phyloP scores from a whole-genome alignment of 2,888 invertebrate genomes.

The Gerris lacustris region DNA sequence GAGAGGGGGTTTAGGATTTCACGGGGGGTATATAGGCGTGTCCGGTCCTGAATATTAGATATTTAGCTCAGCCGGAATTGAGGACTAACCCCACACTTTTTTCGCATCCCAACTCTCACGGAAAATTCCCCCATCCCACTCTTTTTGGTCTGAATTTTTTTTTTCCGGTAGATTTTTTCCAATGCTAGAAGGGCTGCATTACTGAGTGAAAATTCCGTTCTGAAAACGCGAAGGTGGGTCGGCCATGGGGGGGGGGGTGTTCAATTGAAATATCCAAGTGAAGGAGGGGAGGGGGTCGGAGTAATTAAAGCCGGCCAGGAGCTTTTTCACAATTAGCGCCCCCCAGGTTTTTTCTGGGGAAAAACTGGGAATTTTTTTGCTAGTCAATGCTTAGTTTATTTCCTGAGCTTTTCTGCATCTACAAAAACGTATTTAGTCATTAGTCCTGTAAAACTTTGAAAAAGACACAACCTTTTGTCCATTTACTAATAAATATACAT shows the following conservation, averaged over 20 bases:
- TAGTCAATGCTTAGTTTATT: too few species aligned
- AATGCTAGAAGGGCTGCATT: neutral
- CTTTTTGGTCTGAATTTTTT: neutral
- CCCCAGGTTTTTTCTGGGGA: too few species aligned
- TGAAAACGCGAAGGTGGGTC: neutral
- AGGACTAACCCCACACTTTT: neutral
- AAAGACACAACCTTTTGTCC: too few species aligned
- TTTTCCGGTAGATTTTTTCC: neutral
- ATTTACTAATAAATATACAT: too few species aligned
- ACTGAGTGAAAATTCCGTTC: neutral
- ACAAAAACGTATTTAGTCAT: slow-evolving; percentile 7
- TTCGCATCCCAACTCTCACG: neutral
- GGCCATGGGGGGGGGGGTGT: neutral
- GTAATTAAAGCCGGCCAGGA: slow-evolving; percentile 8
- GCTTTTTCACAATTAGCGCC: neutral
- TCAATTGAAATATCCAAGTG: slow-evolving; percentile 9
- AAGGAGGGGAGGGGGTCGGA: neutral
- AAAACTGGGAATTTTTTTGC: too few species aligned
- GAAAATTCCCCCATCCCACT: neutral
- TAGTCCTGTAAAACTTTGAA: neutral
- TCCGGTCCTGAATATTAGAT: slow-evolving; percentile 6
- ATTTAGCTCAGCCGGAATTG: slow-evolving; percentile 9
- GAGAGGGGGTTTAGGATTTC: neutral
- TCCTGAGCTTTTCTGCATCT: too few species aligned
- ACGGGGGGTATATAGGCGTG: neutral